Base-by-base conservation (phyloP, 2,797 vertebrate genomes). In the Neosilurus hyrtlii region DNA sequence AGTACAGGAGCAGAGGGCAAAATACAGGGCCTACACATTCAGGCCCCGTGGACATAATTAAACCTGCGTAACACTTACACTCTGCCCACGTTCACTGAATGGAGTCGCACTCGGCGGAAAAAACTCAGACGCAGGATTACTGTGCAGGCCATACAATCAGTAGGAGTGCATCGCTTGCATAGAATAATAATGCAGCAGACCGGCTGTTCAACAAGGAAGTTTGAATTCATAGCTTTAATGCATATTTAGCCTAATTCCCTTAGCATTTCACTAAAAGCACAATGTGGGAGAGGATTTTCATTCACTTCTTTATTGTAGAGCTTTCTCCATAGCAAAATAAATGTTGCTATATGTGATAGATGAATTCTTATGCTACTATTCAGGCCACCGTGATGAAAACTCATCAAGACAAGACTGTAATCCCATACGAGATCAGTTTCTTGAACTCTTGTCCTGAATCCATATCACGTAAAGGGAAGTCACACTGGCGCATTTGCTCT, bases 1-100 rank as follows among this genome's bases (percentile, higher is more conserved):
- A 91, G 91, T 91, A 92, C 91, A 92, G 93, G 91, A 94, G 91
- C 90, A 86, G 80, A 63, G 80, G 66, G 89, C 85, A 90, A 88
- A 93, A 79, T 90, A 93, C 92, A 90, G 90, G 93, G 92, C 92
- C 93, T 92, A 90, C 91, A 91, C 93, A 93, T 88, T 87, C 89
- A 90, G 93, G 93, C 94, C 94, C 94, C 88, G 88, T 94, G 94
- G 94, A 94, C 93, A 94, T 94, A 95, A 95, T 95, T 95, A 95
- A 94, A 95, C 91, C 93, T 93, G 94, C 92, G 94, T 95, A 94
- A 94, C 94, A 94, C 93, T 93, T 91, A 92, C 90, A 93, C 91
- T 89, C 89, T 89, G 88, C 89, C 91, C 88, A 66, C 86, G 90
- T 92, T 91, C 92, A 89, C 90, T 86, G 89, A 89, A 93, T 90